A percentile compares a stretch with the other conserved stretches of the same genome.
These are phyloP conservation scores for Alethe diademata DNA, from an alignment of 2,113 vertebrate species.

Conservation along the genomic window DNA sequence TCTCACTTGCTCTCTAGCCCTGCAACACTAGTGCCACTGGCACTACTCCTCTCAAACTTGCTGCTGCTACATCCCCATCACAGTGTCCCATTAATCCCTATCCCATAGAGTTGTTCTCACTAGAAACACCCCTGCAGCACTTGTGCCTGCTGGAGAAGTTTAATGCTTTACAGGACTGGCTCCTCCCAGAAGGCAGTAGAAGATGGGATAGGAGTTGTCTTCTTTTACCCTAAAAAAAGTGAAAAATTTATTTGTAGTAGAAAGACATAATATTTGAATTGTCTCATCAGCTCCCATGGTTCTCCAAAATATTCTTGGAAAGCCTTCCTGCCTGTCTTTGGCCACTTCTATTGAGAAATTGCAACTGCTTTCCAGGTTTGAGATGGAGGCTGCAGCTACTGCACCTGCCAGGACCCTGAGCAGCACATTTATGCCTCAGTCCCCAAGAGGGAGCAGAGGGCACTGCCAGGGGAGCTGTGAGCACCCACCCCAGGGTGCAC, in stretches of 20 bases:
- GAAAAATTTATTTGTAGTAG: not conserved
- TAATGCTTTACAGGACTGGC: not conserved
- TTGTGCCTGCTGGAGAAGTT: not conserved
- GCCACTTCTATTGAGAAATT: not conserved
- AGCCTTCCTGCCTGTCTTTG: not conserved
- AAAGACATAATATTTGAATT: not conserved
- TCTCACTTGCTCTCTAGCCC: not conserved
- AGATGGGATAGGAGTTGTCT: not conserved
- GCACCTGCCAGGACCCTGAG: not conserved
- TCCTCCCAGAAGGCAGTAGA: not conserved
- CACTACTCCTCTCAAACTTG: not conserved
- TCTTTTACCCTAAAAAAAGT: not conserved
- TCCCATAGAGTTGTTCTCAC: rapidly evolving
- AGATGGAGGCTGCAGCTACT: not conserved
- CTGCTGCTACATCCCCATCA: not conserved
- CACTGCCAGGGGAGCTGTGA: rapidly evolving
- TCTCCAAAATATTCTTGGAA: not conserved
- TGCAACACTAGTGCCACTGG: not conserved
- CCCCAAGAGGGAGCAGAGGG: rapidly evolving
- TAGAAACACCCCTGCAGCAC: not conserved
- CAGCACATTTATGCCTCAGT: not conserved
- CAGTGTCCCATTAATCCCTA: not conserved
- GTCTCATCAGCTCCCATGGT: not conserved
- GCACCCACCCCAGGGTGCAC: not conserved
- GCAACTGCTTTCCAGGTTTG: not conserved